Evolutionary conservation across 2,797 vertebrate genomes (phyloP).

Genomic region (Enteromius argenteus): DNA sequence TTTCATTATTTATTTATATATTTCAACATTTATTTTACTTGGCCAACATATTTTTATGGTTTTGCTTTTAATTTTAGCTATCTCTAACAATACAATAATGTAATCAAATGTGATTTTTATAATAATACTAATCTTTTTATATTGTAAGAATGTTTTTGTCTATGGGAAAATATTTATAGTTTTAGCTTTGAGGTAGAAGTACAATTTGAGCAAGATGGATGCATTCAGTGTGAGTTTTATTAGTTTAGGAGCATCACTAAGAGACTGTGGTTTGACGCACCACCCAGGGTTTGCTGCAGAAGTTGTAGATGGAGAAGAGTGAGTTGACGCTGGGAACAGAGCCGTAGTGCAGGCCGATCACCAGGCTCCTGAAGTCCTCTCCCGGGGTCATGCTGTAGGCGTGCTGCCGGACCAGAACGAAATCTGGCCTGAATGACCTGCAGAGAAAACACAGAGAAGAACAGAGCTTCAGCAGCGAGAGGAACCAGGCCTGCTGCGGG

Average conservation of each 20-base stretch:
- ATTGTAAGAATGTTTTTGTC: too few species aligned
- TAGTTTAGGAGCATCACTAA: background rate
- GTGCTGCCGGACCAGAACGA: slow-evolving; percentile 92
- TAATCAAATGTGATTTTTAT: too few species aligned
- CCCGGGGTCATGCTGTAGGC: slow-evolving; percentile 95
- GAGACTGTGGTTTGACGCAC: slow-evolving; percentile 64
- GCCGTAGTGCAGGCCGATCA: slow-evolving; percentile 94
- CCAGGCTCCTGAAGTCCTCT: slow-evolving; percentile 91
- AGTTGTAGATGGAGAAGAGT: slow-evolving; percentile 95
- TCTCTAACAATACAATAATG: too few species aligned
- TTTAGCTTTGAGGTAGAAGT: background rate
- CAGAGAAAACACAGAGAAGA: background rate
- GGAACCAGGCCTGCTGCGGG: too few species aligned
- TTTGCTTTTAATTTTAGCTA: too few species aligned
- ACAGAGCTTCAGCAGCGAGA: background rate
- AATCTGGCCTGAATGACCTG: slow-evolving; percentile 96
- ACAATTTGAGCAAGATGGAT: background rate
- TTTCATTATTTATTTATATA: too few species aligned
- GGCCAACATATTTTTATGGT: too few species aligned
- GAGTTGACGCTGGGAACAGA: slow-evolving; percentile 88
- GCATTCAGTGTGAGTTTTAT: background rate
- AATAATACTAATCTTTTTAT: too few species aligned
- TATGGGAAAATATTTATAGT: too few species aligned
- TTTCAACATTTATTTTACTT: too few species aligned
- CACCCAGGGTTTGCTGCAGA: slow-evolving; percentile 97